Conservation (phyloP, 2,888 invertebrate genomes). For the Conomelus anceps region DNA sequence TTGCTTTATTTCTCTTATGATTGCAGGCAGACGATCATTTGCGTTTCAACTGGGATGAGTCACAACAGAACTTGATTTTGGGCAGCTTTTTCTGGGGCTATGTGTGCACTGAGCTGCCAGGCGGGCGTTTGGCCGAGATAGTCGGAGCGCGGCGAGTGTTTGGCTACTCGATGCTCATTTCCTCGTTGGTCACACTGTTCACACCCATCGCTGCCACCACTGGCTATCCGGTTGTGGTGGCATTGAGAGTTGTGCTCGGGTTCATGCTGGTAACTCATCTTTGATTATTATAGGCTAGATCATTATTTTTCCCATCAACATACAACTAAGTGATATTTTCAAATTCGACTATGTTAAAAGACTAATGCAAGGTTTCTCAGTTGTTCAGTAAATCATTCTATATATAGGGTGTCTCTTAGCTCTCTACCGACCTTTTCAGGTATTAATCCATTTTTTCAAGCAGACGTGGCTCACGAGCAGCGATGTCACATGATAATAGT, state of each 20-base stretch:
- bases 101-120: conserved; percentile 80
- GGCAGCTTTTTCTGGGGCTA: conserved; percentile 92
- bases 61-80: conserved; percentile 70
- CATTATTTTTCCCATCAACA: too few species aligned
- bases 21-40: conserved; percentile 34
- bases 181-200: conserved; percentile 71
- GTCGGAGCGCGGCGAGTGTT: conserved; percentile 79
- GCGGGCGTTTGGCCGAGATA: conserved; percentile 75
- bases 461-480: too few species aligned
- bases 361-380: too few species aligned
- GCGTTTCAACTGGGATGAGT: conserved; percentile 69
- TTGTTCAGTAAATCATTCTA: too few species aligned
- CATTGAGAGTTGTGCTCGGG: conserved; percentile 66
- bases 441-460: too few species aligned
- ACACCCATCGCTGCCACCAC: conserved; percentile 69
- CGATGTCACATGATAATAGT: too few species aligned
- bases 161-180: conserved; percentile 77
- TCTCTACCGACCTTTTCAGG: too few species aligned
- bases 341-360: too few species aligned
- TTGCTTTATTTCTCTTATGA: background rate
- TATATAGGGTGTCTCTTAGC: too few species aligned
- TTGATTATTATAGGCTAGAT: background rate
- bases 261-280: conserved; percentile 54
- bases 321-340: too few species aligned
- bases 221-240: conserved; percentile 62